Conservation (phyloP, 1,140 invertebrate species). For the Nephila pilipes region DNA sequence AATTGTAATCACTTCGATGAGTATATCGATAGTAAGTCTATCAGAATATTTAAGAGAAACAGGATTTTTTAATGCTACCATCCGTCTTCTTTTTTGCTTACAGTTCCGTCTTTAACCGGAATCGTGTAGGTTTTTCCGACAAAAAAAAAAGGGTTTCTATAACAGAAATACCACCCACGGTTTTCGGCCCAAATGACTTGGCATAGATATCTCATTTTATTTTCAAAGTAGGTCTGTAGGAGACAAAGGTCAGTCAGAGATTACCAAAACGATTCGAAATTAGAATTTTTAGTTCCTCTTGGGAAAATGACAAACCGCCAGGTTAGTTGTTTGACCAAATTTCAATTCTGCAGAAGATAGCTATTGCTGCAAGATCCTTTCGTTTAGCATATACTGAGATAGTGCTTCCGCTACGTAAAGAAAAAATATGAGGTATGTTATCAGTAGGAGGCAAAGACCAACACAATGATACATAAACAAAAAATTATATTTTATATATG, state of each 20-base stretch:
- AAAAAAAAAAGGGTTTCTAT: background rate
- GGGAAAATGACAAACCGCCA: background rate
- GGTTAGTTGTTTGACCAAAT: background rate
- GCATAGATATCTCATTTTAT: constrained; percentile 17
- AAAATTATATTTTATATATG: no score
- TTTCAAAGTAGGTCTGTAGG: constrained; percentile 14
- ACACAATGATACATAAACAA: no score
- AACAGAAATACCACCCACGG: background rate
- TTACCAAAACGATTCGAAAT: background rate
- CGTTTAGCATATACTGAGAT: no score
- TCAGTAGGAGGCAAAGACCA: no score
- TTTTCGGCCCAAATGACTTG: background rate
- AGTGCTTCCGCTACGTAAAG: no score
- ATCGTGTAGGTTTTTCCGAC: background rate
- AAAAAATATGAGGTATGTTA: no score
- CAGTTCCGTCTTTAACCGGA: no score
- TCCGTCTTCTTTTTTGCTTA: no score
- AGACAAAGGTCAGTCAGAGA: background rate
- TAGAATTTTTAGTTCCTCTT: background rate
- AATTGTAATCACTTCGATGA: background rate
- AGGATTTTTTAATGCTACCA: background rate
- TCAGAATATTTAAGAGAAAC: background rate
- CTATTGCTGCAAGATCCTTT: background rate
- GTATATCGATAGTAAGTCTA: background rate
- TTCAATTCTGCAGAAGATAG: background rate